A percentile compares a stretch with the other conserved stretches of the same genome.
Evolutionary conservation across 2,113 vertebrate species (phyloP).

Genomic region (Boulengeromyrus knoepffleri): DNA sequence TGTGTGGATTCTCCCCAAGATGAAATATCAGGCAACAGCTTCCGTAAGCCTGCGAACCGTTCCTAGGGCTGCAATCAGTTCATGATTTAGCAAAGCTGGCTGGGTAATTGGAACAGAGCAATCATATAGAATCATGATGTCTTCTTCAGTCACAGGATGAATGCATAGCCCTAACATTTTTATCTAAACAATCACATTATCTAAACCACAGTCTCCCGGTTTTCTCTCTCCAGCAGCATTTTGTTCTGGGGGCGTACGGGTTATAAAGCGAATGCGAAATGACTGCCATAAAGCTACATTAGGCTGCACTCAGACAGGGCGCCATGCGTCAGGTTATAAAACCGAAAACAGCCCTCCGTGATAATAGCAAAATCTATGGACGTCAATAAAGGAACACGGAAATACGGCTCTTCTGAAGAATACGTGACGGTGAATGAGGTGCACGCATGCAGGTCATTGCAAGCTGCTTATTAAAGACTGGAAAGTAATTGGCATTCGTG

Average conservation of each 20-base stretch:
- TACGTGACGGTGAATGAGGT: not conserved
- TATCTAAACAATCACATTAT: slow-evolving; percentile 5
- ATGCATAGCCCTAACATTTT: not conserved
- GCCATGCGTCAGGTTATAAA: not conserved
- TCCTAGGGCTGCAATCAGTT: not conserved
- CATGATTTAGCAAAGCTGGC: not conserved
- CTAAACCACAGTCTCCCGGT: not conserved
- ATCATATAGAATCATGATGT: slow-evolving; percentile 1
- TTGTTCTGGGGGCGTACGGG: not conserved
- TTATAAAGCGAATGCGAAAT: not conserved
- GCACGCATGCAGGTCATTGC: not conserved
- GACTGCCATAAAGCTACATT: not conserved
- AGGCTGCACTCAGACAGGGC: not conserved
- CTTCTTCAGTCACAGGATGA: not conserved
- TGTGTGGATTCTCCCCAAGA: not conserved
- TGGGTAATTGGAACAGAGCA: slow-evolving; percentile 3
- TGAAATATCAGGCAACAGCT: not conserved
- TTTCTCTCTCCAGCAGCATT: not conserved
- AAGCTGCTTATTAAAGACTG: not conserved
- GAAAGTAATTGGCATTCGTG: not conserved
- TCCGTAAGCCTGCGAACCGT: not conserved
- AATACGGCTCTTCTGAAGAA: not conserved
- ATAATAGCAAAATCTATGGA: not conserved
- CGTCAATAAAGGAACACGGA: not conserved
- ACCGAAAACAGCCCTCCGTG: not conserved